Percentiles rank a stretch among this genome's conserved stretches.
These are phyloP conservation scores for Oryzias dopingdopingensis DNA, from an alignment of 2,797 vertebrate genomes.

Conservation along the genomic window DNA sequence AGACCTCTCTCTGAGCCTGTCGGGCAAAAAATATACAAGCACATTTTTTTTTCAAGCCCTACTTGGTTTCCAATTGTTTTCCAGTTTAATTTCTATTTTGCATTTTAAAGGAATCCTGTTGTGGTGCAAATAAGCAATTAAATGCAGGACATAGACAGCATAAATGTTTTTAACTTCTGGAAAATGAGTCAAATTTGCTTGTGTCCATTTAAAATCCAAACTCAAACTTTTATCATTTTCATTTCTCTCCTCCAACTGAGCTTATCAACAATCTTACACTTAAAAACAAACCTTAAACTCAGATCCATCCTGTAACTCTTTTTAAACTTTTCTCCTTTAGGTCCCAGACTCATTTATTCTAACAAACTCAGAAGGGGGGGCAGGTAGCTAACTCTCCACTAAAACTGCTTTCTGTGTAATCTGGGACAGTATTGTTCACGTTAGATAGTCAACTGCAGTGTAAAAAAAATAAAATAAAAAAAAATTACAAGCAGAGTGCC, in stretches of 20 bases:
- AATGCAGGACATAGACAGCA: background rate
- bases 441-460: too few relatives aligned
- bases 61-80: conserved; percentile 29
- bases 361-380: background rate
- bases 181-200: conserved; percentile 28
- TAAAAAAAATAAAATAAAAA: too few relatives aligned
- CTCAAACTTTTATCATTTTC: background rate
- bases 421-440: too few relatives aligned
- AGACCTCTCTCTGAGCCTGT: too few relatives aligned
- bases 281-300: conserved; percentile 17
- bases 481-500: too few relatives aligned
- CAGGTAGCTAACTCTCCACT: too few relatives aligned
- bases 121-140: background rate
- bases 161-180: conserved; percentile 3
- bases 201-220: conserved; percentile 27
- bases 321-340: conserved; percentile 4
- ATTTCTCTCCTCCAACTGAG: conserved; percentile 20
- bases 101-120: too few relatives aligned
- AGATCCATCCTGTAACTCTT: background rate
- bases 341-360: conserved; percentile 10
- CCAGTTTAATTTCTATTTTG: too few relatives aligned
- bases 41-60: conserved; percentile 21
- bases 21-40: too few relatives aligned
- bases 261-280: conserved; percentile 27
- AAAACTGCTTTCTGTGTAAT: too few relatives aligned